phyloP scores from a whole-genome alignment of 2,113 vertebrate genomes.

The Asarcornis scutulata region DNA sequence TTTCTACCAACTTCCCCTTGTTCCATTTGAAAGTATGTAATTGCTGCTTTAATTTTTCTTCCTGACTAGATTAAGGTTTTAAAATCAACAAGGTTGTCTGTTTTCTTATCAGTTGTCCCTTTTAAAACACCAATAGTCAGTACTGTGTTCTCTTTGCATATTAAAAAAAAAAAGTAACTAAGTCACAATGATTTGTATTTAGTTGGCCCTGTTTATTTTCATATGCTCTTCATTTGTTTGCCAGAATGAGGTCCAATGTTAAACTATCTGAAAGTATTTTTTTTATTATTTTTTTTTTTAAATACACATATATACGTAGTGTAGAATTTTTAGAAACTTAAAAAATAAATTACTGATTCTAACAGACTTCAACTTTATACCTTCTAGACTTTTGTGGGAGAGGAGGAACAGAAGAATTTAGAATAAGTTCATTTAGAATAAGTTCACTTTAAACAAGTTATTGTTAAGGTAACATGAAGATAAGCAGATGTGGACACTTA shows the following conservation, averaged over 20 bases:
- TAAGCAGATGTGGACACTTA: neutral
- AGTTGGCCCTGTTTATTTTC: neutral
- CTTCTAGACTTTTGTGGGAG: neutral
- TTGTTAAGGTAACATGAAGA: neutral
- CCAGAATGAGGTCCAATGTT: neutral
- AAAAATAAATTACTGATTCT: neutral
- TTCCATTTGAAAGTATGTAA: conserved; percentile 68
- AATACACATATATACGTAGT: too few relatives aligned
- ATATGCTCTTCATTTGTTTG: neutral
- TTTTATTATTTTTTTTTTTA: neutral
- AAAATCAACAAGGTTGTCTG: conserved; percentile 11
- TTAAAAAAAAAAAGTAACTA: neutral
- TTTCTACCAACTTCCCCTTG: conserved; percentile 65
- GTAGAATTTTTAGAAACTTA: neutral
- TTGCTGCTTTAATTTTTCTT: conserved; percentile 55
- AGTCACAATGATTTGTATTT: neutral
- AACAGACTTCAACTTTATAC: neutral
- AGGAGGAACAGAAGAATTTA: neutral
- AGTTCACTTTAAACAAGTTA: neutral
- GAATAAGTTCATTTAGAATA: neutral
- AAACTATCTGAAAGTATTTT: neutral
- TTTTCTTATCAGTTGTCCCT: neutral
- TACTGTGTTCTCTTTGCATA: neutral
- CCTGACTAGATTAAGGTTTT: conserved; percentile 46
- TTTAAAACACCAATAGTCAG: neutral